Base-by-base conservation (phyloP, 2,888 invertebrate genomes). In the Urechis unicinctus region DNA sequence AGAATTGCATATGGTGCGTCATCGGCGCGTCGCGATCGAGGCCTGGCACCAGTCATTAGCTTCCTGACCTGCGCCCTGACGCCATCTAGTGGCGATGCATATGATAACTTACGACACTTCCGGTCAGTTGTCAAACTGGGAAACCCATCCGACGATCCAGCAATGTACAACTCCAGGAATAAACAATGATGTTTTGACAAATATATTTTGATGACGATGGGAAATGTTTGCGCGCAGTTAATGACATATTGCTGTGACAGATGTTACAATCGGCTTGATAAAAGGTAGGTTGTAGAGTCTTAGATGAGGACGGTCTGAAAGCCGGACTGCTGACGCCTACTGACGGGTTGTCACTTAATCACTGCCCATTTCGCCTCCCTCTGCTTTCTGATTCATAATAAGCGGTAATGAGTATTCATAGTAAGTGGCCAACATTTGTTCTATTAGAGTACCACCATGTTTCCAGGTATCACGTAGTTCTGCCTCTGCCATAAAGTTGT, bases 191-290 rank as follows among this genome's bases (percentile, higher is more conserved):
- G 13, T 42, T 51, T 51, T 3, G 3, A 42, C 4, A 17, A n/a
- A 51, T 51, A 42, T 42, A 29, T 24, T 26, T 28, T 13, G 21
- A 9, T 50, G 55, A 56, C 52, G 44, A 63, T 63, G 63, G 63
- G 63, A 49, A 63, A 63, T 55, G n/a, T n/a, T n/a, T n/a, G n/a
- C n/a, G n/a, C n/a, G n/a, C n/a, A n/a, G n/a, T n/a, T n/a, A n/a
- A n/a, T n/a, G n/a, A n/a, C n/a, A n/a, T n/a, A n/a, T n/a, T 63
- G 61, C 47, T 61, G 57, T 55, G 63, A 63, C 31, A 52, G 61
- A 60, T 63, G 63, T 52, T 61, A 57, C 50, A 61, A 61, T 22
- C 55, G 55, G 52, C 45, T 61, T 53, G 59, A 61, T 49, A 62
- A 62, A 54, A 49, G 62, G 62, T 62, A 28, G 48, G 53, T 57